Percentiles rank a stretch among this genome's conserved stretches.
Conservation (phyloP, 1,140 invertebrate species). For the Drosophila repleta region DNA sequence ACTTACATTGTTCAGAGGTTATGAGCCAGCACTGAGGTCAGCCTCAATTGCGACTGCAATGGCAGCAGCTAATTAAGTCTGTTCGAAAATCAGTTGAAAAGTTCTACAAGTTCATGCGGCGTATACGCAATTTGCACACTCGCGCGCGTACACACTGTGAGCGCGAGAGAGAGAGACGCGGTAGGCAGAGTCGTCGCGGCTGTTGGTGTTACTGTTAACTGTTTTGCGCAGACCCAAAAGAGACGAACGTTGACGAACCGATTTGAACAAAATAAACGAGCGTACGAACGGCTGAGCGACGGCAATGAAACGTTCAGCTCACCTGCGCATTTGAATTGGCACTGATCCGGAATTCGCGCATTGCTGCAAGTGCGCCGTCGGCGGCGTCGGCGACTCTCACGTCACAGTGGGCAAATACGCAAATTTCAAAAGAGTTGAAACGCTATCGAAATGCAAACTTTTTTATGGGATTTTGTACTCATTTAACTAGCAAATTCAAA, state of each 20-base stretch:
- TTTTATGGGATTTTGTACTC: too few species aligned
- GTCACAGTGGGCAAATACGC: conserved; percentile 31
- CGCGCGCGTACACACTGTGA: conserved; percentile 1
- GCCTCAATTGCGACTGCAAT: conserved; percentile 8
- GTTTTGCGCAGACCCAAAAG: conserved; percentile 36
- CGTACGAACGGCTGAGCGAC: conserved; percentile 21
- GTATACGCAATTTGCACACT: conserved; percentile 43
- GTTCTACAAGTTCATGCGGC: conserved; percentile 38
- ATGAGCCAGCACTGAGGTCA: conserved; percentile 22
- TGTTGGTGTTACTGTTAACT: conserved; percentile 25
- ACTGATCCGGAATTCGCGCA: conserved; percentile 67
- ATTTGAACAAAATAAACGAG: not conserved
- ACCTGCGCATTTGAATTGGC: conserved; percentile 74
- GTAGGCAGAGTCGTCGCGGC: conserved; percentile 6
- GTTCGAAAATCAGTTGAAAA: conserved; percentile 20
- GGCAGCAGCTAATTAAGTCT: conserved; percentile 2
- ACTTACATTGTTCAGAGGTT: conserved; percentile 19
- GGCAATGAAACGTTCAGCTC: conserved; percentile 62
- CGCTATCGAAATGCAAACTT: too few species aligned
- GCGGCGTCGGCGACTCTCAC: conserved; percentile 20
- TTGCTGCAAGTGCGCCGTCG: conserved; percentile 50
- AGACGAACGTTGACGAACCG: conserved; percentile 17
- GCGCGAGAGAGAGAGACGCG: not conserved
- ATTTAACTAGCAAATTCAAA: too few species aligned
- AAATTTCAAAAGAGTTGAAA: too few species aligned